Conservation (phyloP, 2,888 invertebrate genomes). For the Smittia sp. region DNA sequence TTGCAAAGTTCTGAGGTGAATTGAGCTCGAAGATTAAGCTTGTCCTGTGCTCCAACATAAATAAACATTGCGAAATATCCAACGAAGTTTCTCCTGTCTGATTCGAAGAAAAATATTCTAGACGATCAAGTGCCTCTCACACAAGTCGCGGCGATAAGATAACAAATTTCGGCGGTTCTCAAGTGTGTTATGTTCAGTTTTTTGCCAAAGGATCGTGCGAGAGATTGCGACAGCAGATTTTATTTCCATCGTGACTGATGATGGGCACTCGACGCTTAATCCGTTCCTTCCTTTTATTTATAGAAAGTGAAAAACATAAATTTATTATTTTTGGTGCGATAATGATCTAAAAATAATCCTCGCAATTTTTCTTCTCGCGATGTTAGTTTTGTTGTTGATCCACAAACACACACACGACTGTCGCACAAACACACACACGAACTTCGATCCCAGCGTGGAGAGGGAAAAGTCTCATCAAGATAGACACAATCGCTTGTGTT, state of each 20-base stretch:
- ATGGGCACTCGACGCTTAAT: constrained; percentile 12
- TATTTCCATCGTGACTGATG: neutral
- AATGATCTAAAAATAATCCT: constrained; percentile 41
- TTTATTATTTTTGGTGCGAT: constrained; percentile 40
- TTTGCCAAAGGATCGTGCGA: neutral
- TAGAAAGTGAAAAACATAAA: constrained; percentile 26
- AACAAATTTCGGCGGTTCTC: neutral
- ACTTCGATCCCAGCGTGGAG: too few relatives aligned
- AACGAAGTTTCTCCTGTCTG: neutral
- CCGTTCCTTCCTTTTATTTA: constrained; percentile 27
- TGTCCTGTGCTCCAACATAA: neutral
- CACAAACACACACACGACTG: neutral
- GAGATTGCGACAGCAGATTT: too few relatives aligned
- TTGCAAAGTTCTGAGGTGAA: neutral
- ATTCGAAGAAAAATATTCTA: neutral
- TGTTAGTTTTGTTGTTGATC: constrained; percentile 1
- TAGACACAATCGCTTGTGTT: neutral
- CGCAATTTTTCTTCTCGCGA: neutral
- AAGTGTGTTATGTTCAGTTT: neutral
- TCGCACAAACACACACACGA: neutral
- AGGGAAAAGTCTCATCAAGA: too few relatives aligned
- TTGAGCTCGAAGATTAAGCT: neutral
- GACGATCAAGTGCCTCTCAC: neutral
- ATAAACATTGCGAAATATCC: neutral
- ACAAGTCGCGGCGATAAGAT: neutral